A percentile compares a stretch with the other conserved stretches of the same genome.
These are phyloP conservation scores for Eudasyphora cyanicolor DNA, from an alignment of 2,888 invertebrate genomes.

Conservation along the genomic window DNA sequence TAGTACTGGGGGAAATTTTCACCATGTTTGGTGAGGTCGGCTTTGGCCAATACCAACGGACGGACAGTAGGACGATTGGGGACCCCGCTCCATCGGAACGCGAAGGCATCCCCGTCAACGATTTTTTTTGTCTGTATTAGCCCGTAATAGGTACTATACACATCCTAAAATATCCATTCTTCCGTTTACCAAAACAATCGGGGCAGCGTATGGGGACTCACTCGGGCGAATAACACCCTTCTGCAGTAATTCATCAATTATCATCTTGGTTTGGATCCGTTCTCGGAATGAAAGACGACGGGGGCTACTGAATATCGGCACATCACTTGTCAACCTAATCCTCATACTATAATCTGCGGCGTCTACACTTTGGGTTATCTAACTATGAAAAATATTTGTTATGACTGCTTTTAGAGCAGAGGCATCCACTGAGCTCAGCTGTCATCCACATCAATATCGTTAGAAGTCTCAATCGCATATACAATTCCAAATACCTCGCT, in stretches of 20 bases:
- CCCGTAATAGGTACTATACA: too few relatives aligned
- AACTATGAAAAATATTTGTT: background rate
- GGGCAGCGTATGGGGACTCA: background rate
- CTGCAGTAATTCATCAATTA: background rate
- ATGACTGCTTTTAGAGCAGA: background rate
- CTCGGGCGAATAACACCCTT: conserved; percentile 2
- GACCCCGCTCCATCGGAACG: too few relatives aligned
- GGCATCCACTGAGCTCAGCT: background rate
- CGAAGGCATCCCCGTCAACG: too few relatives aligned
- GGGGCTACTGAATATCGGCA: background rate
- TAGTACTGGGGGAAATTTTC: too few relatives aligned
- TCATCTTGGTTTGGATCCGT: background rate
- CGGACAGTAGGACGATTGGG: too few relatives aligned
- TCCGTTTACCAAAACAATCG: background rate
- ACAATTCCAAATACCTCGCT: background rate
- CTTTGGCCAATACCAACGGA: too few relatives aligned
- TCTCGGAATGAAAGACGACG: background rate
- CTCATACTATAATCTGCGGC: background rate
- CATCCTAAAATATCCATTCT: conserved; percentile 19
- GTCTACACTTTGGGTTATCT: background rate
- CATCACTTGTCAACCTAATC: conserved; percentile 2
- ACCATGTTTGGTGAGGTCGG: too few relatives aligned
- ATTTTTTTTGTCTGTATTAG: too few relatives aligned
- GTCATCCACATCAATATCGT: background rate
- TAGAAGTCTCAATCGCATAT: background rate